Base-by-base conservation (phyloP, 2,113 vertebrate genomes). In the Condylura cristata region DNA sequence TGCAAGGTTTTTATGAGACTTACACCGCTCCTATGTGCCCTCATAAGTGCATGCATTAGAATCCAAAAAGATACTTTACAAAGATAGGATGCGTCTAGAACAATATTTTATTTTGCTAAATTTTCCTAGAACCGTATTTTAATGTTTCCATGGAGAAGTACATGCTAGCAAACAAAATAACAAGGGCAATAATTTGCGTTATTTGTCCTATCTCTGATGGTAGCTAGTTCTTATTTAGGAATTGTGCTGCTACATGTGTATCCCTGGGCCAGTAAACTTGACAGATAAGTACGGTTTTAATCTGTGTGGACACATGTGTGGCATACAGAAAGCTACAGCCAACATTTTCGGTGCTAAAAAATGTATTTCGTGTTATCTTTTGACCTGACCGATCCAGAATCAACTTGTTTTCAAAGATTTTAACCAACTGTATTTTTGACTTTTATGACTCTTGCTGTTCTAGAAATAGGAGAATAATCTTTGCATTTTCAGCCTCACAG, bases 201-300 rank as follows among this genome's bases (percentile, higher is more conserved):
- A 89, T 60, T 85, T 97, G 98, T 92, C 48, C 78, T 32, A 30
- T 60, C 46, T 93, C n/a, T 86, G 44, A 13, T 78, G 92, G 39
- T 26, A 95, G 66, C 65, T 93, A 68, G 65, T 75, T 56, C 44
- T 71, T 93, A 92, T 78, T 71, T 87, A 89, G 83, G 71, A 93
- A 71, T 18, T 85, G 1, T 86, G 1, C 63, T 86, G 7, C 24
- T 76, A 1, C 16, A 65, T 46, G 30, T 61, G 61, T 65, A 2
- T 53, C 30, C 60, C 72, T 92, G 14, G 91, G 88, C 16, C 20
- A 44, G 30, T 34, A 93, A n/a, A 37, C 70, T 17, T 24, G 26
- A 75, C 26, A 10, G 30, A 60, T 18, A 5, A 0, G 0, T 44
- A 82, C 81, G 78, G 28, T 92, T 90, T 80, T 86, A 83, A 87